These are phyloP conservation scores for Alcedo atthis DNA, from an alignment of 2,797 vertebrate species.

Conservation along the genomic window DNA sequence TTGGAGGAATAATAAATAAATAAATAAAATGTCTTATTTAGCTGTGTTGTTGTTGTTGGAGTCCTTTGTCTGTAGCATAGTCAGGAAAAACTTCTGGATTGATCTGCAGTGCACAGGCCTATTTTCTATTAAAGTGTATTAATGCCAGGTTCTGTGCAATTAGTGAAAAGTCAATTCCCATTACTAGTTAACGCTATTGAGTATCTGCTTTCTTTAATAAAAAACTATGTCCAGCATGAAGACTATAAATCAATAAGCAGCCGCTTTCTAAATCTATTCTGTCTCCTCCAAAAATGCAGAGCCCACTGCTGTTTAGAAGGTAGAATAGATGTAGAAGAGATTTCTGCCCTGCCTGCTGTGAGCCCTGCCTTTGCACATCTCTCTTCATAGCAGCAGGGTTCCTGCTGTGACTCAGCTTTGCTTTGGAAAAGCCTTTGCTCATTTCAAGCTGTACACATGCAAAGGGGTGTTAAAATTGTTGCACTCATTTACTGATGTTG, in stretches of 20 bases:
- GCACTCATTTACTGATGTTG: background rate
- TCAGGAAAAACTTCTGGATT: conserved; percentile 82
- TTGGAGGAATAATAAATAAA: conserved; percentile 63
- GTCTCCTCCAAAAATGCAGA: conserved; percentile 64
- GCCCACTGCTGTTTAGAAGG: background rate
- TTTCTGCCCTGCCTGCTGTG: background rate
- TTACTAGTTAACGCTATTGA: conserved; percentile 94
- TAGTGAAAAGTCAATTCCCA: conserved; percentile 95
- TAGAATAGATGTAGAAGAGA: background rate
- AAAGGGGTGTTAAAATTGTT: background rate
- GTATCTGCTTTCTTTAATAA: conserved; percentile 96
- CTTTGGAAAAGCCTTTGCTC: background rate
- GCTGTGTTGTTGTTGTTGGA: conserved; percentile 19
- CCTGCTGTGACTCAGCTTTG: background rate
- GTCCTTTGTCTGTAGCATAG: conserved; percentile 70
- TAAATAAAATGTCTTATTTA: conserved; percentile 73
- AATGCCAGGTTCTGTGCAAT: conserved; percentile 92
- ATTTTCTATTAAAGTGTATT: conserved; percentile 91
- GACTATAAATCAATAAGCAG: conserved; percentile 85
- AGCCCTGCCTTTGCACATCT: background rate
- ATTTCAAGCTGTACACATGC: background rate
- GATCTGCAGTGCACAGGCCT: conserved; percentile 81
- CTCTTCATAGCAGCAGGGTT: background rate
- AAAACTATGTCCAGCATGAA: conserved; percentile 87
- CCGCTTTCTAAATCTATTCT: conserved; percentile 78